phyloP scores from a whole-genome alignment of 2,113 vertebrate genomes.

The Tychaedon coryphoeus region DNA sequence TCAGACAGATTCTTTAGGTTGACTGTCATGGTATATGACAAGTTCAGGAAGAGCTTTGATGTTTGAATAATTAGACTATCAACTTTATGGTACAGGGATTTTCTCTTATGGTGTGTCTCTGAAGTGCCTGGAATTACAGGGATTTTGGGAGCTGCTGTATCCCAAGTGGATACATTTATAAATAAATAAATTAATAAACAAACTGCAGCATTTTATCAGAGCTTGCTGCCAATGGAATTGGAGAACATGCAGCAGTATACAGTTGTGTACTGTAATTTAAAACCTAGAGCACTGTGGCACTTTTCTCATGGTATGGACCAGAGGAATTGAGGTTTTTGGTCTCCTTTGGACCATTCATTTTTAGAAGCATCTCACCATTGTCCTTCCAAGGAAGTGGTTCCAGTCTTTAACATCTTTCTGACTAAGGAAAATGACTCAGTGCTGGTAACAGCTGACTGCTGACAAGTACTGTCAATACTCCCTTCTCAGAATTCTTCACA shows the following conservation, averaged over 20 bases:
- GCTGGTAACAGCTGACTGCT: neutral
- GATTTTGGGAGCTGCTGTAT: neutral
- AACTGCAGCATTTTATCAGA: neutral
- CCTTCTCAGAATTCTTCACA: neutral
- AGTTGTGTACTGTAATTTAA: neutral
- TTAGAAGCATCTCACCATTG: neutral
- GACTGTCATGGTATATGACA: conserved; percentile 5
- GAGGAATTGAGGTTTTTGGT: neutral
- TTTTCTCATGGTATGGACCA: neutral
- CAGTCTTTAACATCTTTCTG: neutral
- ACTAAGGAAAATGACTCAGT: neutral
- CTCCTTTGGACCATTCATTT: neutral
- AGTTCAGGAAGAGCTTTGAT: conserved; percentile 48
- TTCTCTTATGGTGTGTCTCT: neutral
- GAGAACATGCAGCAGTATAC: neutral
- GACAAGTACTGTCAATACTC: neutral
- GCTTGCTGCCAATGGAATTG: neutral
- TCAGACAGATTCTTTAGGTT: conserved; percentile 17
- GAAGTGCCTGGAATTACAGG: neutral
- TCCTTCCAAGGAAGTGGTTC: neutral
- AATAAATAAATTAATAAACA: neutral
- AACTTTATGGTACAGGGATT: neutral
- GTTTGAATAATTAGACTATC: conserved; percentile 41
- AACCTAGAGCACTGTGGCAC: neutral
- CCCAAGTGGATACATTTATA: neutral